Conservation (phyloP, 2,113 vertebrate genomes). For the Saguinus imperator region DNA sequence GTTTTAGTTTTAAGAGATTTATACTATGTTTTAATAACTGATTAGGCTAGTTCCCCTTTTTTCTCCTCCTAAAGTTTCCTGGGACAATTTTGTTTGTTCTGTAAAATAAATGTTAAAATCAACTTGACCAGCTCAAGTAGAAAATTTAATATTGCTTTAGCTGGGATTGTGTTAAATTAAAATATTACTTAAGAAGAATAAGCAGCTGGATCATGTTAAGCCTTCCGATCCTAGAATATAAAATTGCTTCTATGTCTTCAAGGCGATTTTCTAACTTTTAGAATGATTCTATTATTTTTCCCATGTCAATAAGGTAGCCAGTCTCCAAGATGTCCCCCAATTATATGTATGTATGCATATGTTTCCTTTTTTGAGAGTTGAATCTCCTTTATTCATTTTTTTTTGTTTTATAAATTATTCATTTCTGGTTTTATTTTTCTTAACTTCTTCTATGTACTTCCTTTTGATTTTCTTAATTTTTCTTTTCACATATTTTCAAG, state of each 20-base stretch:
- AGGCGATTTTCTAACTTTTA: neutral
- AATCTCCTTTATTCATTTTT: neutral
- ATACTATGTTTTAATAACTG: neutral
- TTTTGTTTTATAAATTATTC: neutral
- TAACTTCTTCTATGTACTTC: neutral
- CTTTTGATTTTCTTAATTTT: neutral
- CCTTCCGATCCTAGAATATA: neutral
- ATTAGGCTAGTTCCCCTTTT: neutral
- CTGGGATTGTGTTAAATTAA: neutral
- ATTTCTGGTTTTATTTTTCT: neutral
- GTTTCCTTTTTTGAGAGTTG: neutral
- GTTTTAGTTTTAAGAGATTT: neutral
- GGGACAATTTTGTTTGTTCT: no score
- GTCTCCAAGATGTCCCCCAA: neutral
- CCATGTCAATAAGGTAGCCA: neutral
- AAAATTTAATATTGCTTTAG: neutral
- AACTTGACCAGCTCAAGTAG: neutral
- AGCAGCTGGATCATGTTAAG: neutral
- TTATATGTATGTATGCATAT: neutral
- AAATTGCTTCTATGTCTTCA: neutral
- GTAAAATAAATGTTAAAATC: neutral
- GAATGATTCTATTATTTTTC: no score
- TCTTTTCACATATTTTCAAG: neutral
- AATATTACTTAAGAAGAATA: neutral
- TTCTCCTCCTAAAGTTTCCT: neutral